Evolutionary conservation across 2,113 vertebrate genomes (phyloP), one percentile per base, ranked within the genome.

Genomic region (Toxotes chatareus): DNA sequence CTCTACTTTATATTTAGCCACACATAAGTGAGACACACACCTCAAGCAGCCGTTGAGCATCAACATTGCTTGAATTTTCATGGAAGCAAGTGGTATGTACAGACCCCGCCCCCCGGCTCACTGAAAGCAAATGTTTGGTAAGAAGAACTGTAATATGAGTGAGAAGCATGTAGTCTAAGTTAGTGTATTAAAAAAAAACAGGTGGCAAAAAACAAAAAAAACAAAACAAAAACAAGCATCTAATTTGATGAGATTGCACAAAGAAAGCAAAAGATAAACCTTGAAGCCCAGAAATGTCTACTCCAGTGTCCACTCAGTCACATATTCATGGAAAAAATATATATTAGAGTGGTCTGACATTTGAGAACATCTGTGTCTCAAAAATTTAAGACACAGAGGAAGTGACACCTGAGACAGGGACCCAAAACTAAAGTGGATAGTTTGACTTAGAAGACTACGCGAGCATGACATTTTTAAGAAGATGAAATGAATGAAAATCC

Each of bases 241-340:
- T 85, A 14, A 65, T 82, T 74, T 23, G 56, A 86, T 87, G 74
- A 86, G 73, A 82, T 68, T 83, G 79, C 73, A 79, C 19, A 72
- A 63, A 80, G 76, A 80, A 79, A 88, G 69, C 61, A 84, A 86
- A 78, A 63, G 34, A 83, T 72, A 72, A 84, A 76, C 60, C 62
- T 78, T 76, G 62, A 83, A 83, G 66, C 86, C 73, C 73, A 79
- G 61, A 92, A 91, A 92, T 87, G 88, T 93, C 86, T 90, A 90
- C 81, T 83, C 74, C 82, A 47, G 65, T 62, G 66, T 86, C 36
- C 23, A 67, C 32, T 66, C 61, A 46, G 40, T 60, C 51, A 60
- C 34, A 49, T 21, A 53, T 56, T 56, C 44, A 61, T 16, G 14
- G n/a, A 67, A 66, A 27, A 9, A 57, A 46, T 14, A 67, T 47